Evolutionary conservation across 2,888 invertebrate genomes (phyloP).

Genomic region (Opisthograptis luteolata): DNA sequence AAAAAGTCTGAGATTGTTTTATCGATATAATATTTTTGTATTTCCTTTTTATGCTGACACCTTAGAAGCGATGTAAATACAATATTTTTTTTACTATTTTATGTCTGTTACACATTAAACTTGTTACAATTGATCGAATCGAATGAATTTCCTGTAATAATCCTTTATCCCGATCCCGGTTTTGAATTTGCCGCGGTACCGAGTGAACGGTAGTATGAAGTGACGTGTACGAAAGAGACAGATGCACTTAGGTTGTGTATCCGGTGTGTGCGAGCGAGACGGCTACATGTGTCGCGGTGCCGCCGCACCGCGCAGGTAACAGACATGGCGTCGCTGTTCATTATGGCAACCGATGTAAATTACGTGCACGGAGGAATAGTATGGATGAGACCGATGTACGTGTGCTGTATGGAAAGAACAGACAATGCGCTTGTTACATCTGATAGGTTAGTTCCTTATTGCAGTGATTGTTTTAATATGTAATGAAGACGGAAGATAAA

Average conservation of each 20-base stretch:
- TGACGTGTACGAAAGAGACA: constrained; percentile 10
- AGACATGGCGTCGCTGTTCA: constrained; percentile 71
- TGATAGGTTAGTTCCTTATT: too few species aligned
- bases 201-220: constrained; percentile 8
- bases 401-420: constrained; percentile 2
- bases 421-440: too few species aligned
- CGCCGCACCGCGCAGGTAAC: constrained; percentile 49
- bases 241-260: not conserved
- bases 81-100: too few species aligned
- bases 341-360: constrained; percentile 56
- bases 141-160: constrained; percentile 9
- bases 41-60: not conserved
- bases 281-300: constrained; percentile 22
- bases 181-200: constrained; percentile 29
- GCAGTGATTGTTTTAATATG: too few species aligned
- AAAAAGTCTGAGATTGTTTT: too few species aligned
- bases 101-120: constrained; percentile 32
- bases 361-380: constrained; percentile 39
- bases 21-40: not conserved
- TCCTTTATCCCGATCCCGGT: constrained; percentile 19
- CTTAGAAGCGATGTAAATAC: constrained; percentile 8
- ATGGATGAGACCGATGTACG: constrained; percentile 41
- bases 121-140: constrained; percentile 21
- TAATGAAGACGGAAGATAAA: too few species aligned
- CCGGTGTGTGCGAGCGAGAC: constrained; percentile 34